Evolutionary conservation across 2,888 invertebrate species (phyloP).

Genomic region (Agrilus cyanescens): DNA sequence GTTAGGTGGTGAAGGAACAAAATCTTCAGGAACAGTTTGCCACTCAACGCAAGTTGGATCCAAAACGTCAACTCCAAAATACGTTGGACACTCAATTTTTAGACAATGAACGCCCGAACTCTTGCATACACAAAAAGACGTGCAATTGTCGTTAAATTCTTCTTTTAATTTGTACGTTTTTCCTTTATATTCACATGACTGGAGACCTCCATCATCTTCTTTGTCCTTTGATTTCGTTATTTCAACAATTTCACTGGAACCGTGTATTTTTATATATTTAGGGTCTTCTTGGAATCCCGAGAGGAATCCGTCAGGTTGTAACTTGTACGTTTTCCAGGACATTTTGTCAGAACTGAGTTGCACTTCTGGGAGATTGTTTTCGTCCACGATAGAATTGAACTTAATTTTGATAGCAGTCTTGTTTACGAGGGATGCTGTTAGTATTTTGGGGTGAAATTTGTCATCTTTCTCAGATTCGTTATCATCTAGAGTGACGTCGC

Average conservation of each 20-base stretch:
- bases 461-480: constrained; percentile 45
- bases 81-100: constrained; percentile 70
- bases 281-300: constrained; percentile 20
- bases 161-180: constrained; percentile 40
- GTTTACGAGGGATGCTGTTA: constrained; percentile 32
- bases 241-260: constrained; percentile 26
- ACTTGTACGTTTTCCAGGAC: constrained; percentile 36
- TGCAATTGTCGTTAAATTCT: constrained; percentile 74
- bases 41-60: constrained; percentile 77
- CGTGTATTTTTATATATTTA: constrained; percentile 30
- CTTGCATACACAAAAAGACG: constrained; percentile 65
- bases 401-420: constrained; percentile 32
- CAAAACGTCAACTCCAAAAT: constrained; percentile 73
- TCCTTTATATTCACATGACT: constrained; percentile 29
- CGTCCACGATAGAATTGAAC: constrained; percentile 30
- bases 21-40: constrained; percentile 68
- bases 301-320: constrained; percentile 27
- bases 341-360: constrained; percentile 35
- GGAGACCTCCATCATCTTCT: background rate
- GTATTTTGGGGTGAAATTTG: constrained; percentile 22
- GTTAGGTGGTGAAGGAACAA: constrained; percentile 57
- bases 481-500: constrained; percentile 71
- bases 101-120: constrained; percentile 62
- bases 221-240: constrained; percentile 15
- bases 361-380: constrained; percentile 26